phyloP scores from a whole-genome alignment of 2,113 vertebrate genomes.

The Terrapene triunguis region DNA sequence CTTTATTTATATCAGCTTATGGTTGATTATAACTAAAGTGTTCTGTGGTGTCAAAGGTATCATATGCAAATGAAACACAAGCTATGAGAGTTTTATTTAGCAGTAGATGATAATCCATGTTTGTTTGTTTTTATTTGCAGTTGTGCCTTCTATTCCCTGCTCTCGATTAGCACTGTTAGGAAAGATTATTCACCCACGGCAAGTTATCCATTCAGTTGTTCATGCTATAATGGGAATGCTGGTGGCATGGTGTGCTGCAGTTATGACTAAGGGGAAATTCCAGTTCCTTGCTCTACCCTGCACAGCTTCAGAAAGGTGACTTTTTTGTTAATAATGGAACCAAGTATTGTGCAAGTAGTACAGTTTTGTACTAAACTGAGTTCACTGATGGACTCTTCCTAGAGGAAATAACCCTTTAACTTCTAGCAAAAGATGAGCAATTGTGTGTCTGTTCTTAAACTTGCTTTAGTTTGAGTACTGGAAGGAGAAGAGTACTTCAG shows the following conservation, averaged over 20 bases:
- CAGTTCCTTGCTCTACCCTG: conserved; percentile 84
- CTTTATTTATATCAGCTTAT: neutral
- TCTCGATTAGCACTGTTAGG: conserved; percentile 91
- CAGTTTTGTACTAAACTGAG: neutral
- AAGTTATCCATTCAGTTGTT: conserved; percentile 86
- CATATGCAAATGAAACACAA: neutral
- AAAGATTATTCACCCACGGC: conserved; percentile 91
- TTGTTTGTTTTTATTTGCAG: conserved; percentile 75
- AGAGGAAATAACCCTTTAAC: neutral
- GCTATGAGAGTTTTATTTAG: neutral
- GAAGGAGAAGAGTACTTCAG: neutral
- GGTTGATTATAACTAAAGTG: neutral
- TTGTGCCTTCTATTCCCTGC: conserved; percentile 91
- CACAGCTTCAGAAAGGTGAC: conserved; percentile 82
- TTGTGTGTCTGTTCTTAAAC: neutral
- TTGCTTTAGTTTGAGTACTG: neutral
- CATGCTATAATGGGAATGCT: conserved; percentile 90
- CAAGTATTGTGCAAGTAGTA: neutral
- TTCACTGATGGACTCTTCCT: neutral
- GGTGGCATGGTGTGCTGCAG: conserved; percentile 90
- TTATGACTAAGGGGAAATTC: conserved; percentile 87
- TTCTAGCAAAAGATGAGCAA: neutral
- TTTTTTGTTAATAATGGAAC: neutral
- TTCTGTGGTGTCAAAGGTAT: neutral
- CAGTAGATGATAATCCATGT: neutral